Evolutionary conservation across 2,113 vertebrate genomes (phyloP), one percentile per base, ranked within the genome.

Genomic region (Lophotis ruficrista): DNA sequence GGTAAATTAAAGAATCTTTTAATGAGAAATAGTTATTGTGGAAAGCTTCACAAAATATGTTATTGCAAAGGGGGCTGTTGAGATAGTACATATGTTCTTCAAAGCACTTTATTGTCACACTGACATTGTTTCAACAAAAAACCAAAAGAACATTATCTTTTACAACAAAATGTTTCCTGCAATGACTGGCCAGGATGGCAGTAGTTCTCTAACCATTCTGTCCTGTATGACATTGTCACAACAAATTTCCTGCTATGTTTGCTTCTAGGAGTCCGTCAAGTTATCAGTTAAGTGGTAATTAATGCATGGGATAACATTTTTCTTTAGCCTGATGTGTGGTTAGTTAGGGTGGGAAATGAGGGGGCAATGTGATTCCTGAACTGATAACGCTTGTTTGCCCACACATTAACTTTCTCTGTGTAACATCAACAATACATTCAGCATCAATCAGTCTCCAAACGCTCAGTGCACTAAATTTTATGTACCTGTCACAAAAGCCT

Each of bases 141-240:
- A 1, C 10, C 9, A 19, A 22, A 83, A 66, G 8, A 56, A 20
- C 0, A 0, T 72, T 2, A 68, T 66, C 22, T 51, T 73, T 64
- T 83, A 62, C 25, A 47, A 25, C 28, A 47, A 79, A 57, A 57
- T 6, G 7, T 57, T 83, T 22, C 54, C 37, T 88, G 47, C 73
- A 88, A 72, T 61, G 35, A 9, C 50, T 21, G 43, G 48, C 41
- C 33, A 64, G 22, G 12, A 62, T 75, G 68, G 21, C 48, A 69
- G 3, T 73, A 37, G 27, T 80, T 58, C 54, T 83, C 28, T 48
- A 48, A 60, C 30, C 2, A 0, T 45, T 75, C 45, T 54, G 6
- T 54, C 45, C 45, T 56, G 4, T 37, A 27, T 71, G 51, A 27
- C 18, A 56, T 35, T 21, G 21, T 57, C 37, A n/a, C 51, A 85